Evolutionary conservation across 2,113 vertebrate species (phyloP).

Genomic region (Erpornis zantholeuca): DNA sequence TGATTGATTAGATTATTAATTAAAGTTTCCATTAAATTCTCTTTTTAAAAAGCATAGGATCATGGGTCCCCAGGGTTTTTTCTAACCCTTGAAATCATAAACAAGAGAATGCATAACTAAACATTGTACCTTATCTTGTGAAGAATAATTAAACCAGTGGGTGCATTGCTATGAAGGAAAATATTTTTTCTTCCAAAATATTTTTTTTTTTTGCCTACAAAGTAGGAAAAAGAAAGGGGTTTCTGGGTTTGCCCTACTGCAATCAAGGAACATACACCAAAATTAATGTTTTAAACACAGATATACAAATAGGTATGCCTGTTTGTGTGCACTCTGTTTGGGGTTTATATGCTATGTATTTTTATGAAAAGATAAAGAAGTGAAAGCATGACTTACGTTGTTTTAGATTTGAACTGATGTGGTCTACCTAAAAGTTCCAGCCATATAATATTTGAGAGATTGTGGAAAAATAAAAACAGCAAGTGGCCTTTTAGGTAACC

Average conservation of each 20-base stretch:
- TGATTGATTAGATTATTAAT: conserved; percentile 85
- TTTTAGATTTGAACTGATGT: conserved; percentile 45
- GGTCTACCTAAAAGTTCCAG: conserved; percentile 65
- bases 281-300: not conserved
- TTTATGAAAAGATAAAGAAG: not conserved
- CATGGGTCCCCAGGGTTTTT: conserved; percentile 66
- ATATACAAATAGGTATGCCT: not conserved
- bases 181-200: conserved; percentile 5
- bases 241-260: not conserved
- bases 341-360: not conserved
- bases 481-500: conserved; percentile 84
- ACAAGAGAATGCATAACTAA: conserved; percentile 77
- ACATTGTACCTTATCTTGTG: conserved; percentile 65
- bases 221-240: not conserved
- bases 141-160: conserved; percentile 67
- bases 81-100: conserved; percentile 71
- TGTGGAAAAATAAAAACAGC: conserved; percentile 77
- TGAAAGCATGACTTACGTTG: not conserved
- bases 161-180: conserved; percentile 20
- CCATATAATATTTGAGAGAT: conserved; percentile 57
- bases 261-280: not conserved
- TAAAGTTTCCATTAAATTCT: conserved; percentile 79
- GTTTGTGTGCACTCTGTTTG: not conserved
- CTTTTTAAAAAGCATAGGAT: conserved; percentile 65
- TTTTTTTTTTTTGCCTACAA: not conserved